phyloP scores from a whole-genome alignment of 2,797 vertebrate species.

The Adelosebastes latens region DNA sequence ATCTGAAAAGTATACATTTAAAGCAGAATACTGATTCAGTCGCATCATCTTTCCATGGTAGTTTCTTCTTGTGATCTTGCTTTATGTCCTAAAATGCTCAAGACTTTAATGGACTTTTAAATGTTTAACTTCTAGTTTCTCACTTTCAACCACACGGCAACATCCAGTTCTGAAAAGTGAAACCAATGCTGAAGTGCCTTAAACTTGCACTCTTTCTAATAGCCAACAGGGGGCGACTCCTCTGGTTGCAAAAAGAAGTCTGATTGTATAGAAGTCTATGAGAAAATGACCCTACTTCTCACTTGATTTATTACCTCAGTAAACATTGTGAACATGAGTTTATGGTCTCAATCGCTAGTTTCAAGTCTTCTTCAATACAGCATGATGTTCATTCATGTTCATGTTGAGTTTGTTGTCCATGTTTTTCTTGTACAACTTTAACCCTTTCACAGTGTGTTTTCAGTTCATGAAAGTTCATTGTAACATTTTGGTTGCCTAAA shows the following conservation, averaged over 20 bases:
- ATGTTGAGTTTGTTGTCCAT: not conserved
- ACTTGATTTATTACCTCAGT: not conserved
- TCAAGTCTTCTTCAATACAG: not conserved
- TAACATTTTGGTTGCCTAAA: not conserved
- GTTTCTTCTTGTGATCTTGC: not conserved
- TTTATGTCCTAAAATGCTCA: not conserved
- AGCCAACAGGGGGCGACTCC: not conserved
- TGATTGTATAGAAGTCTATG: not conserved
- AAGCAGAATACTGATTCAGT: not conserved
- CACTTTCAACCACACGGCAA: not conserved
- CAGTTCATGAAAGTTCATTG: not conserved
- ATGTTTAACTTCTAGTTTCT: not conserved
- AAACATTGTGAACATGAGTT: not conserved
- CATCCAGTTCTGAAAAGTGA: too few species aligned
- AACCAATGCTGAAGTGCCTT: not conserved
- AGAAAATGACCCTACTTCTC: not conserved
- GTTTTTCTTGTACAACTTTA: not conserved
- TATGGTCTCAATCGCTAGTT: not conserved
- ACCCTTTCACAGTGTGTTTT: fast-evolving
- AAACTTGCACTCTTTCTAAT: not conserved
- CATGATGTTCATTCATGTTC: not conserved
- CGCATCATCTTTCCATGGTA: not conserved
- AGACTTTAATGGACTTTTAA: not conserved
- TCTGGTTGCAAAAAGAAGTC: not conserved
- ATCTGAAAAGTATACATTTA: not conserved